Evolutionary conservation across 1,140 invertebrate species (phyloP).

Genomic region (Sycobia sp.): DNA sequence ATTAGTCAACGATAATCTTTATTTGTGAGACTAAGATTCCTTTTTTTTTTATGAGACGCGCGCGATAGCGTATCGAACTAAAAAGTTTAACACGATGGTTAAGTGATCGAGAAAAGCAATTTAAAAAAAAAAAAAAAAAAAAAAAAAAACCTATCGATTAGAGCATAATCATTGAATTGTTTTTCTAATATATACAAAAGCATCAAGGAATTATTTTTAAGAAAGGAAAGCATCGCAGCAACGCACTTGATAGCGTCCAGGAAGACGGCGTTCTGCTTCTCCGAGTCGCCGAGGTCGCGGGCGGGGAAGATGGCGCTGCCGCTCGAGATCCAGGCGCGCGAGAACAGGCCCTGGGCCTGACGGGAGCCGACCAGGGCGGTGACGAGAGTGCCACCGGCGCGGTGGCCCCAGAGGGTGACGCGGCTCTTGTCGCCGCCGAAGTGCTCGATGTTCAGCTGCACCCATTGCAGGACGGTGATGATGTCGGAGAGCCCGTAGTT

Average conservation of each 20-base stretch:
- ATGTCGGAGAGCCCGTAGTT: slow-evolving; percentile 87
- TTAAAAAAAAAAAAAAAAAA: no score
- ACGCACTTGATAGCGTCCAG: slow-evolving; percentile 56
- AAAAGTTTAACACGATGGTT: no score
- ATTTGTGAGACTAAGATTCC: no score
- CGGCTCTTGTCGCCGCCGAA: slow-evolving; percentile 80
- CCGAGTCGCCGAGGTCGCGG: slow-evolving; percentile 65
- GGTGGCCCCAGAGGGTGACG: slow-evolving; percentile 81
- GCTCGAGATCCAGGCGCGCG: slow-evolving; percentile 75
- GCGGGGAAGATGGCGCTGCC: slow-evolving; percentile 73
- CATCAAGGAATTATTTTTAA: no score
- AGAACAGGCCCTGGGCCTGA: slow-evolving; percentile 68
- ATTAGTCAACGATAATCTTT: no score
- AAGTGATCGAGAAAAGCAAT: no score
- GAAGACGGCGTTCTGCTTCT: slow-evolving; percentile 67
- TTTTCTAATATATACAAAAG: no score
- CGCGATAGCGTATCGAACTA: no score
- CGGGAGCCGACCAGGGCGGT: slow-evolving; percentile 69
- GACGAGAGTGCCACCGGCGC: slow-evolving; percentile 78
- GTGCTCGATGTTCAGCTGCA: slow-evolving; percentile 78
- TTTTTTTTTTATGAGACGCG: no score
- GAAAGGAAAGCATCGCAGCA: no score
- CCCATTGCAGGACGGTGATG: slow-evolving; percentile 77
- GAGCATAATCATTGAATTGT: no score
- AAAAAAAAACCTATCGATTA: no score